phyloP scores from a whole-genome alignment of 2,113 vertebrate genomes.

The Lophura nycthemera region DNA sequence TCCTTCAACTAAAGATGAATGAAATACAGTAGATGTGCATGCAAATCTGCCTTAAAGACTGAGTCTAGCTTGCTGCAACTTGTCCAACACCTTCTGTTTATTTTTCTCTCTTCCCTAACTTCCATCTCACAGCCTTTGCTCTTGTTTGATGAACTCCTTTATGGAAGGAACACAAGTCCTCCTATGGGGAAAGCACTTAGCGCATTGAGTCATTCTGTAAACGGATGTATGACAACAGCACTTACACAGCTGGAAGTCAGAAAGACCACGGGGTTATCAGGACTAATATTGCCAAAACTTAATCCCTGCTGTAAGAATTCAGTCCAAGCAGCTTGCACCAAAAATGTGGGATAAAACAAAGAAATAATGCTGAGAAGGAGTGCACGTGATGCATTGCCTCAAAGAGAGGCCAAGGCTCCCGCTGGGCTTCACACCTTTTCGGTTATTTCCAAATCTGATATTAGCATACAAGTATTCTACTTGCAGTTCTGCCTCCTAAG shows the following conservation, averaged over 20 bases:
- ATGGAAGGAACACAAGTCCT: background rate
- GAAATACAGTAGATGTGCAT: background rate
- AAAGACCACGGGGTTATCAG: background rate
- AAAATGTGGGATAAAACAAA: background rate
- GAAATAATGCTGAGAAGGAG: background rate
- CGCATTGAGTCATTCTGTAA: background rate
- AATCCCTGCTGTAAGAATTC: background rate
- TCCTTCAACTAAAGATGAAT: background rate
- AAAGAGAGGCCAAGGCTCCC: rapidly evolving
- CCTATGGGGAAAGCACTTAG: background rate
- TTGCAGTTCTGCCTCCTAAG: background rate
- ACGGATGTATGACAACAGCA: background rate
- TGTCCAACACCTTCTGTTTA: background rate
- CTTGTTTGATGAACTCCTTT: background rate
- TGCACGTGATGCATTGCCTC: background rate
- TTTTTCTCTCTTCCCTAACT: background rate
- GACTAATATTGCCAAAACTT: background rate
- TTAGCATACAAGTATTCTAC: background rate
- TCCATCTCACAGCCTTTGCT: background rate
- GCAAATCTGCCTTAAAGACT: background rate
- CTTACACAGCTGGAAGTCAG: background rate
- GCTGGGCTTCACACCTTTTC: background rate
- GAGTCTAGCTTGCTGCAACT: background rate
- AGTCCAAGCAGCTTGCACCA: background rate
- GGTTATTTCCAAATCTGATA: background rate